Base-by-base conservation (phyloP, 2,888 invertebrate genomes). In the Trissoscelio sp. region DNA sequence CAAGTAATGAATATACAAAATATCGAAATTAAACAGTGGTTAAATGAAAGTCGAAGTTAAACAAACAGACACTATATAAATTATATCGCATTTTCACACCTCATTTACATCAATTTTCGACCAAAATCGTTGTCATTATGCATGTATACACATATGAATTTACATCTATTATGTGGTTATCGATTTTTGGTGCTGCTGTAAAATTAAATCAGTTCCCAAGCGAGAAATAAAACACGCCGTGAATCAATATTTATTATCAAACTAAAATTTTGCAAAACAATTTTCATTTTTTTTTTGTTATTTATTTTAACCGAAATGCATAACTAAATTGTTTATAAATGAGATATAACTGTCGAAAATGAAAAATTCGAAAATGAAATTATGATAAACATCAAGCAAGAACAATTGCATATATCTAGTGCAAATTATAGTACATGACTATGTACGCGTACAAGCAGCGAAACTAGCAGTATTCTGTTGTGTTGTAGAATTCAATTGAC, bases 141-240 rank as follows among this genome's bases (percentile, higher is more conserved):
- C 18, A 22, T 44, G 39, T 44, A 51, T 16, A 53, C 24, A 64
- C 53, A 16, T 16, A 58, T 60, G 51, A 22, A 51, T 72, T 62
- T 62, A 60, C 48, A 70, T 53, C 28, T 53, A 62, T 72, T 72
- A 60, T 42, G 72, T 53, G 62, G 60, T 72, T 60, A 72, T 72
- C 28, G 60, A 62, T 72, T 72, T 62, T 24, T 46, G 16, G 28
- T 39, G 12, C 34, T 16, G 9, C n/a, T 14, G 12, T 24, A 22
- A 53, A 53, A 69, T 44, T 28, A 72, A 72, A 62, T 72, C 39
- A 53, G 7, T 51, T 53, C 28, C 34, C 28, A 46, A 3, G 72
- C 20, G 37, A 42, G 16, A 9, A 12, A 69, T 53, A 39, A 55
- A 69, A 39, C 14, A 37, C 39, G 12, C 6, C 0, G 7, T 14